Conservation (phyloP, 2,113 vertebrate species). For the Leuciscus idus region DNA sequence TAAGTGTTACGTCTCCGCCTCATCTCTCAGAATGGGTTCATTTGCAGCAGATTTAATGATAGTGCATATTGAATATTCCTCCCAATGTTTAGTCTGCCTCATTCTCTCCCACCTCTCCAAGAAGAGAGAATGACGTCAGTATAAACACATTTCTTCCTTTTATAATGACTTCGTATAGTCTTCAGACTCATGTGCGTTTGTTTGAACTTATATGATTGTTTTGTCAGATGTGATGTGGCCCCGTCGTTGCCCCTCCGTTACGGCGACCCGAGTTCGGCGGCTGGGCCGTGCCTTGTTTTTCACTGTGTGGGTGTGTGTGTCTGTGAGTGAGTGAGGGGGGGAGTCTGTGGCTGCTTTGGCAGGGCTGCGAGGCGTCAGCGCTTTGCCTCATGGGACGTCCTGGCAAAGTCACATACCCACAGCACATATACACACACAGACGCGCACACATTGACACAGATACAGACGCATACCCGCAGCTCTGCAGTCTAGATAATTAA, state of each 20-base stretch:
- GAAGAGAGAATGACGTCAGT: conserved; percentile 13
- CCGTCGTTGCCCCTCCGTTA: conserved; percentile 72
- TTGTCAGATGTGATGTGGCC: conserved; percentile 78
- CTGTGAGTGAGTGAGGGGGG: conserved; percentile 46
- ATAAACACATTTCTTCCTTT: conserved; percentile 20
- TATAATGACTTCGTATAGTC: conserved; percentile 11
- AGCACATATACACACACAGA: conserved; percentile 45
- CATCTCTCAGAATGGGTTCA: neutral
- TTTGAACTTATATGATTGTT: conserved; percentile 69
- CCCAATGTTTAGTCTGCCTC: conserved; percentile 28
- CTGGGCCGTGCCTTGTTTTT: conserved; percentile 58
- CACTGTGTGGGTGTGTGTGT: conserved; percentile 41
- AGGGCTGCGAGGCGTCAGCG: conserved; percentile 62
- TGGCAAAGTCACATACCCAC: conserved; percentile 63
- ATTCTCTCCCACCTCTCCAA: neutral
- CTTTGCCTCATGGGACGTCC: conserved; percentile 63
- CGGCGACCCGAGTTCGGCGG: conserved; percentile 75
- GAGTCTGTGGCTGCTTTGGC: conserved; percentile 63
- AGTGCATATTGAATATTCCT: conserved; percentile 1
- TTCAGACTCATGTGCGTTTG: conserved; percentile 10
- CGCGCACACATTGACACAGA: conserved; percentile 49
- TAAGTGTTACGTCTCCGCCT: conserved; percentile 5
- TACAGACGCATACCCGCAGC: conserved; percentile 49
- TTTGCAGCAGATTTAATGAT: conserved; percentile 38
- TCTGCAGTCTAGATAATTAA: conserved; percentile 58